Base-by-base conservation (phyloP, 1,140 invertebrate species). In the Pinna nobilis region DNA sequence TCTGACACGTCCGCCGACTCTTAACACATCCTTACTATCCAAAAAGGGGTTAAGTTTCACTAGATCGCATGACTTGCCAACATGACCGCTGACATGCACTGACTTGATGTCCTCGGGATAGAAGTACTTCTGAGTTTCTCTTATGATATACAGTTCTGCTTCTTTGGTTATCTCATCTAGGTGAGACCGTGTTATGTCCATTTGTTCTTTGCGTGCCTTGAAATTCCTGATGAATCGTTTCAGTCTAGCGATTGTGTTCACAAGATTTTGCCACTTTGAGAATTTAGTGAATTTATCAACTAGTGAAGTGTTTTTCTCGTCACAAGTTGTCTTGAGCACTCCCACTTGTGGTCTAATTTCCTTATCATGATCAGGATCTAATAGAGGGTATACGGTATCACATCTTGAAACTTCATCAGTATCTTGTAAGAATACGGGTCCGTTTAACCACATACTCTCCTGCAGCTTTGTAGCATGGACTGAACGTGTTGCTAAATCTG, bases 401-500 rank as follows among this genome's bases (percentile, higher is more conserved):
- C 23, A n/a, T 4, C 20, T 3, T 32, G 39, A 11, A 59, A 9
- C 15, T n/a, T 23, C 37, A 18, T 69, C 55, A 23, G 33, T 28
- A 23, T 15, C 18, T 57, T 59, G 28, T 11, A 61, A 25, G 15
- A 30, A 68, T 6, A n/a, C 30, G 2, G 71, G 55, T 44, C 74
- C 61, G 35, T 57, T 65, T 30, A 71, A 50, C 68, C 67, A 76
- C 23, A 32, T 20, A 9, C 49, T 71, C 23, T 51, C 61, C 18
- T 35, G 35, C 23, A 71, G 20, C 11, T 61, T 23, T 9, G 41
- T 1, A 51, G 5, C 15, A 23, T 5, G 25, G 11, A 47, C 13
- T 25, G 49, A 72, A 32, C 44, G 65, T 20, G 68, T 67, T 18
- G 28, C 35, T n/a, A 33, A 13, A 51, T 76, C 68, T 18, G 68